Evolutionary conservation across 1,140 invertebrate genomes (phyloP).

Genomic region (Bombus superbus): DNA sequence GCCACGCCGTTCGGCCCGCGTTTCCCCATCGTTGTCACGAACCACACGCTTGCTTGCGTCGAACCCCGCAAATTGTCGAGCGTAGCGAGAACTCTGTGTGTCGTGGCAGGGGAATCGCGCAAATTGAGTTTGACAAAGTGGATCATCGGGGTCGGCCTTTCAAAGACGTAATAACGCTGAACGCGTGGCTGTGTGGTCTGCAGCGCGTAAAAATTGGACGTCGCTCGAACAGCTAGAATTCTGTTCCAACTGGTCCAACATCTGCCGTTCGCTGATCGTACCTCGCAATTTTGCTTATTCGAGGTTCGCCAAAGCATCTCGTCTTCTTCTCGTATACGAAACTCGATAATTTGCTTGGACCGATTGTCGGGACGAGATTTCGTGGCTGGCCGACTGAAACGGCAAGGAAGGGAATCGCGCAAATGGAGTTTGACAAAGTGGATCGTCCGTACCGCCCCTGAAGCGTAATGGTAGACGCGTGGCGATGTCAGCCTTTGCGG

Average conservation of each 20-base stretch:
- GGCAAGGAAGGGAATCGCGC: conserved; percentile 54
- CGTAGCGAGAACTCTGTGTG: not conserved
- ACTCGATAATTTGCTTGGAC: conserved; percentile 8
- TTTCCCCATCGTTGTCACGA: not conserved
- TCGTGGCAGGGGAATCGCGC: conserved; percentile 24
- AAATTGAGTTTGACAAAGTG: conserved; percentile 65
- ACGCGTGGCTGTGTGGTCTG: conserved; percentile 43
- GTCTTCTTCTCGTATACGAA: not conserved
- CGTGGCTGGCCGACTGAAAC: not conserved
- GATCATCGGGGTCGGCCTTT: conserved; percentile 43
- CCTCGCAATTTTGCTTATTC: not conserved
- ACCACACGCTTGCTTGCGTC: not conserved
- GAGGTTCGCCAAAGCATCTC: not conserved
- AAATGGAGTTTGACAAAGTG: conserved; percentile 66
- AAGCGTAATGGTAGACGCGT: conserved; percentile 61
- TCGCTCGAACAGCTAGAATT: not conserved
- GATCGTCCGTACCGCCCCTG: conserved; percentile 47
- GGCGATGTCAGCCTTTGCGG: conserved; percentile 33
- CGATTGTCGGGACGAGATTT: not conserved
- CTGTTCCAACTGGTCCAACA: not conserved
- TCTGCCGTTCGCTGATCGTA: not conserved
- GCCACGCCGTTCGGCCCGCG: no score
- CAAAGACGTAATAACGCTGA: conserved; percentile 12
- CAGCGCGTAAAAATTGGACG: not conserved
- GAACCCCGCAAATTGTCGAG: conserved; percentile 37